phyloP scores from a whole-genome alignment of 2,888 invertebrate genomes.

The Mesoligia furuncula region DNA sequence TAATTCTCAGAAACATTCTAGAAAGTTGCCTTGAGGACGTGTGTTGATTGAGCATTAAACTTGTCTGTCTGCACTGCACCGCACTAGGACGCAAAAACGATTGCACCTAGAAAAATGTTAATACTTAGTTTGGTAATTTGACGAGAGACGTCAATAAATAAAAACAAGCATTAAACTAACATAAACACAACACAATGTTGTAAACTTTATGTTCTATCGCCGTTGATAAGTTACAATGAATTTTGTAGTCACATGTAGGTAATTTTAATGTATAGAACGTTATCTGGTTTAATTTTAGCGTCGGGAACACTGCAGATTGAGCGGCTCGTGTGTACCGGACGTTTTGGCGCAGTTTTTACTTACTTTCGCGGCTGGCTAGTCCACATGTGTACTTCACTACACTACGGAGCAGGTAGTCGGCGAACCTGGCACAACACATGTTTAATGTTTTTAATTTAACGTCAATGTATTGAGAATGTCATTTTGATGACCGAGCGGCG shows the following conservation, averaged over 20 bases:
- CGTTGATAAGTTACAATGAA: slow-evolving; percentile 69
- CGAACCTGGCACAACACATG: slow-evolving; percentile 87
- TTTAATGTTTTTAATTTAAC: slow-evolving; percentile 76
- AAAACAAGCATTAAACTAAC: slow-evolving; percentile 53
- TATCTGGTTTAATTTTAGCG: slow-evolving; percentile 75
- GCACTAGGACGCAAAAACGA: slow-evolving; percentile 44
- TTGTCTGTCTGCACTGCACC: slow-evolving; percentile 22
- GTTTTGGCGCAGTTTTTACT: slow-evolving; percentile 70
- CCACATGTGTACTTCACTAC: slow-evolving; percentile 89
- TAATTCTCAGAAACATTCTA: slow-evolving; percentile 70
- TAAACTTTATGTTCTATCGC: slow-evolving; percentile 58
- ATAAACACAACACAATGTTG: slow-evolving; percentile 63
- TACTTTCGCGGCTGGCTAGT: slow-evolving; percentile 87
- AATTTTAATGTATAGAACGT: slow-evolving; percentile 62
- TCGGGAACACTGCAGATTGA: slow-evolving; percentile 64
- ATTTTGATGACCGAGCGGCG: slow-evolving; percentile 77
- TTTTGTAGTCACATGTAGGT: slow-evolving; percentile 62
- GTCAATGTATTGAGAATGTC: slow-evolving; percentile 79
- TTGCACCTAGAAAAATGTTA: slow-evolving; percentile 45
- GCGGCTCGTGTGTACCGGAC: slow-evolving; percentile 21
- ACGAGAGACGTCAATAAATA: slow-evolving; percentile 57
- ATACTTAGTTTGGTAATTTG: slow-evolving; percentile 44
- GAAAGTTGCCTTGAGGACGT: slow-evolving; percentile 76
- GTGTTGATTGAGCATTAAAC: slow-evolving; percentile 57
- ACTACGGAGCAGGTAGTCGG: slow-evolving; percentile 87